A percentile compares a stretch with the other conserved stretches of the same genome.
phyloP scores from a whole-genome alignment of 2,113 vertebrate genomes.

The Onychostruthus taczanowskii region DNA sequence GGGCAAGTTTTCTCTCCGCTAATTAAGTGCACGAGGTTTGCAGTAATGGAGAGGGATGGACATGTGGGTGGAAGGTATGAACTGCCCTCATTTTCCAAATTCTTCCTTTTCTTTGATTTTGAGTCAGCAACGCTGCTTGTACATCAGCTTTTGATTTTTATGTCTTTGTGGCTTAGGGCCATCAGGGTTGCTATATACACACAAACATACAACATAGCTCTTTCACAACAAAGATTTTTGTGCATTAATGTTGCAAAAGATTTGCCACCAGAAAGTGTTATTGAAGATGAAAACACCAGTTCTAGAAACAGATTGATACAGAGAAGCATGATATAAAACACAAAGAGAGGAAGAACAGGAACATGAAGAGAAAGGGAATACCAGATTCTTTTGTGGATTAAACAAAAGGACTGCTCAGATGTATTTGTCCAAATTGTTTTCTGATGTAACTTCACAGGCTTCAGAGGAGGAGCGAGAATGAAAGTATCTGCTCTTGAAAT shows the following conservation, averaged over 20 bases:
- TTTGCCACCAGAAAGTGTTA: not conserved
- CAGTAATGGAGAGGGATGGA: not conserved
- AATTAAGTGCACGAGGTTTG: not conserved
- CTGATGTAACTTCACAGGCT: constrained; percentile 11
- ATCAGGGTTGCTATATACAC: constrained; percentile 53
- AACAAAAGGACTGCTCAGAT: constrained; percentile 17
- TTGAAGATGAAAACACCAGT: not conserved
- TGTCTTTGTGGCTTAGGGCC: constrained; percentile 16
- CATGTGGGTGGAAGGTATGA: not conserved
- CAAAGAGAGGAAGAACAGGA: constrained; percentile 1
- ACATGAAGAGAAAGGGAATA: not conserved
- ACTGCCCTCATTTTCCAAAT: constrained; percentile 6
- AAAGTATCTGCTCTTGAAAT: not conserved
- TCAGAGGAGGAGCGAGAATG: not conserved
- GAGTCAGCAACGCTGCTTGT: constrained; percentile 2
- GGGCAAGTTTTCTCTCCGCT: not conserved
- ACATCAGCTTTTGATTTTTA: constrained; percentile 49
- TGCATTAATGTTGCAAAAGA: not conserved
- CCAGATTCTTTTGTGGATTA: not conserved
- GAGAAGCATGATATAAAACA: not conserved
- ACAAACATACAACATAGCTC: constrained; percentile 16
- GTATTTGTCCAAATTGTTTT: constrained; percentile 26
- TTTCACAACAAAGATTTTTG: constrained; percentile 33
- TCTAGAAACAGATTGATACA: not conserved
- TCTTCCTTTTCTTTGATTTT: not conserved